These are phyloP conservation scores for Acyrthosiphon pisum DNA, from an alignment of 1,140 invertebrate genomes.

Conservation along the genomic window DNA sequence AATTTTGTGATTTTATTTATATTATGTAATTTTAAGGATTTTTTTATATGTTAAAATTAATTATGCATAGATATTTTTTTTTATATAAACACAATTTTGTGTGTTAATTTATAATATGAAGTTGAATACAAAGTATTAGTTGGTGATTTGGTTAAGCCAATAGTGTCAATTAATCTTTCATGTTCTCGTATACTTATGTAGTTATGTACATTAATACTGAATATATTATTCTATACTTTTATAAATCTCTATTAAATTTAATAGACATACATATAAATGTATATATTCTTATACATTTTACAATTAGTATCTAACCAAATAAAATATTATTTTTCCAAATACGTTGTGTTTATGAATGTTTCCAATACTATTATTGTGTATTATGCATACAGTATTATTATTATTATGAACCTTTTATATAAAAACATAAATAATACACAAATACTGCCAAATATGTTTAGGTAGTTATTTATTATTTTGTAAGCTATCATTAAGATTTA, in stretches of 20 bases:
- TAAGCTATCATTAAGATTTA: neutral
- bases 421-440: neutral
- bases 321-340: neutral
- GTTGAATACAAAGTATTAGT: neutral
- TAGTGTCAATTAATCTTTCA: constrained; percentile 15
- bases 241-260: neutral
- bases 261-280: neutral
- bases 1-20: constrained; percentile 56
- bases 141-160: neutral
- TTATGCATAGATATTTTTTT: constrained; percentile 21
- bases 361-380: constrained; percentile 35
- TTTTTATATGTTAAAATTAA: constrained; percentile 23
- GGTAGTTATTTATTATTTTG: constrained; percentile 6
- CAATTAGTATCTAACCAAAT: neutral
- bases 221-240: neutral
- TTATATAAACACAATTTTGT: neutral
- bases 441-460: constrained; percentile 37
- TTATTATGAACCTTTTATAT: neutral
- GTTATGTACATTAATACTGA: neutral
- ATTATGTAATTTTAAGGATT: constrained; percentile 26
- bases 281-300: neutral
- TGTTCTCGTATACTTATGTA: neutral
- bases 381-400: constrained; percentile 49
- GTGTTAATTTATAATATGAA: constrained; percentile 14
- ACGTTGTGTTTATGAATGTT: neutral